Evolutionary conservation across 2,888 invertebrate species (phyloP).

Genomic region (Blomia tropicalis): DNA sequence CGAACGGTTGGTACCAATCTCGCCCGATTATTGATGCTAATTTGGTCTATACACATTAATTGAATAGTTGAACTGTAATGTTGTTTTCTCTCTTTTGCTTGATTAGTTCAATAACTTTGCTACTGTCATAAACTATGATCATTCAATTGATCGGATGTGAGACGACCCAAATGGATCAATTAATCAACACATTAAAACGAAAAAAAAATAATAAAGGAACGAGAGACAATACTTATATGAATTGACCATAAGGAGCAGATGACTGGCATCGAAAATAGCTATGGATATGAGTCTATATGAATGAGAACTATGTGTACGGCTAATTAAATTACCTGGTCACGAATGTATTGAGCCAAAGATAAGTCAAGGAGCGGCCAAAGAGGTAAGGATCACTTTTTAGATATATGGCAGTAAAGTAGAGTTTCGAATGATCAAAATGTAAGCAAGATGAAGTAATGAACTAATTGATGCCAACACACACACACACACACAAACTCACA

Average conservation of each 20-base stretch:
- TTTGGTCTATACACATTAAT: neutral
- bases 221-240: neutral
- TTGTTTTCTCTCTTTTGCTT: too few relatives aligned
- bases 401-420: neutral
- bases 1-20: too few relatives aligned
- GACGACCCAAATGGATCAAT: neutral
- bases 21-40: too few relatives aligned
- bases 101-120: too few relatives aligned
- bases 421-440: too few relatives aligned
- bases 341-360: neutral
- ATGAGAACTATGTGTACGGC: neutral
- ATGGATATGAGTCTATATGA: neutral
- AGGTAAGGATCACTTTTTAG: neutral
- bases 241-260: neutral
- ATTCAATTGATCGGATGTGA: neutral
- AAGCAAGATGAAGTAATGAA: neutral
- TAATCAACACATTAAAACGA: constrained; percentile 5
- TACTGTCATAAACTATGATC: neutral
- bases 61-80: too few relatives aligned
- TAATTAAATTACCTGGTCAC: constrained; percentile 11
- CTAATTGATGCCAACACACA: constrained; percentile 12
- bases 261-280: neutral
- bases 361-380: neutral
- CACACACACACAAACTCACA: too few relatives aligned
- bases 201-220: neutral